These are phyloP conservation scores for Rhysida immarginata DNA, from an alignment of 1,140 invertebrate genomes.

Conservation along the genomic window DNA sequence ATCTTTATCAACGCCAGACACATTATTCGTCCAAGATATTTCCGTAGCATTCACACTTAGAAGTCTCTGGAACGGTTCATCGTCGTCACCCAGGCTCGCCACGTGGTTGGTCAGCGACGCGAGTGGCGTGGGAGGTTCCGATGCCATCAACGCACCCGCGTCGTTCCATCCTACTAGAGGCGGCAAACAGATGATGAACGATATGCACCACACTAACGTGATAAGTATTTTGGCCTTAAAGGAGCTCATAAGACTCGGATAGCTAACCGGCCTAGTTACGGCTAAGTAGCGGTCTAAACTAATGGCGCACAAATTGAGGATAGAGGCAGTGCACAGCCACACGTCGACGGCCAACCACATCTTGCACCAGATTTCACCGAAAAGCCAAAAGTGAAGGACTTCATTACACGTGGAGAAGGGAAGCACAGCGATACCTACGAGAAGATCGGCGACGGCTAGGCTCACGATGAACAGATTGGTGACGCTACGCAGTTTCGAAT, in stretches of 20 bases:
- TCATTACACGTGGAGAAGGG: conserved; percentile 78
- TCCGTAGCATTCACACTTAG: neutral
- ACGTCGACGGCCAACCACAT: conserved; percentile 89
- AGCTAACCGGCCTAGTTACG: conserved; percentile 80
- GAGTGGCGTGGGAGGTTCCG: conserved; percentile 14
- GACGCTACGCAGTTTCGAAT: conserved; percentile 70
- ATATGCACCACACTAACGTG: conserved; percentile 79
- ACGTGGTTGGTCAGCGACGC: conserved; percentile 3
- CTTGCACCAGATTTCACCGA: conserved; percentile 78
- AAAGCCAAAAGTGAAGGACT: conserved; percentile 82
- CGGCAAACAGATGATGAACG: conserved; percentile 92
- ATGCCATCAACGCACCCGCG: conserved; percentile 23
- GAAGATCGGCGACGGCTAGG: conserved; percentile 76
- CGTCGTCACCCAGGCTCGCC: neutral
- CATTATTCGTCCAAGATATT: neutral
- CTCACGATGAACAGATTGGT: conserved; percentile 93
- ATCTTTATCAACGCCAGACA: neutral
- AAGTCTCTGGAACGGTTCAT: neutral
- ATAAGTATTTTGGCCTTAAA: conserved; percentile 74
- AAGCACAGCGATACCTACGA: conserved; percentile 78
- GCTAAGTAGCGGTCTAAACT: conserved; percentile 87
- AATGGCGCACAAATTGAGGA: conserved; percentile 68
- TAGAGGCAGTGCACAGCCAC: conserved; percentile 92
- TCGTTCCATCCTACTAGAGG: conserved; percentile 88
- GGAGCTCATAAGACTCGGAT: conserved; percentile 80